Conservation (phyloP, 2,888 invertebrate species). For the Oasisia sp. region DNA sequence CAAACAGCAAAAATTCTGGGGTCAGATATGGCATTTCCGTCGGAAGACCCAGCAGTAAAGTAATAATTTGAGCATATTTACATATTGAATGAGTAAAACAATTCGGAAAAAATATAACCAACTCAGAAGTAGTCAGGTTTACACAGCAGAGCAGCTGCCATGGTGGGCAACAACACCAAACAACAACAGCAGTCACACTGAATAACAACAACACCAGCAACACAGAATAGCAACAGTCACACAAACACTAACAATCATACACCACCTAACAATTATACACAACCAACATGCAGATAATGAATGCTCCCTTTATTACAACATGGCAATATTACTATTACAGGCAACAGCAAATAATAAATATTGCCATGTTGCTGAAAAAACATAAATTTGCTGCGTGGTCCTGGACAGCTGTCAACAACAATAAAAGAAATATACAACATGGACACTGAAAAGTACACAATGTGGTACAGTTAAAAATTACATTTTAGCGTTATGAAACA, state of each 20-base stretch:
- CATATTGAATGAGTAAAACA: neutral
- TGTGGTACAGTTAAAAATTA: neutral
- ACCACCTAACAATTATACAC: neutral
- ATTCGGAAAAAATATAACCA: neutral
- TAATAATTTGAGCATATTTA: neutral
- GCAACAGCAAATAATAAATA: neutral
- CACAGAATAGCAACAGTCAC: neutral
- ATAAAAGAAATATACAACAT: neutral
- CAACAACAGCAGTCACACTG: neutral
- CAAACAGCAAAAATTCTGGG: no score
- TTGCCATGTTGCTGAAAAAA: neutral
- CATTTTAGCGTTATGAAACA: neutral
- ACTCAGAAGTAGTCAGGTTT: neutral
- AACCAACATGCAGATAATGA: neutral
- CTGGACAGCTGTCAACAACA: neutral
- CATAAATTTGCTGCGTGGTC: neutral
- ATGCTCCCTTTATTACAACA: neutral
- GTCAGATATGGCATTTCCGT: no score
- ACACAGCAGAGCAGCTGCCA: neutral
- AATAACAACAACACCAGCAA: neutral
- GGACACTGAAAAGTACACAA: neutral
- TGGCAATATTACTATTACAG: neutral
- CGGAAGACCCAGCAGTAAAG: neutral
- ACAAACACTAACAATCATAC: neutral
- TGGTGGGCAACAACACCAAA: neutral